phyloP scores from a whole-genome alignment of 2,113 vertebrate genomes.

The Rutilus rutilus region DNA sequence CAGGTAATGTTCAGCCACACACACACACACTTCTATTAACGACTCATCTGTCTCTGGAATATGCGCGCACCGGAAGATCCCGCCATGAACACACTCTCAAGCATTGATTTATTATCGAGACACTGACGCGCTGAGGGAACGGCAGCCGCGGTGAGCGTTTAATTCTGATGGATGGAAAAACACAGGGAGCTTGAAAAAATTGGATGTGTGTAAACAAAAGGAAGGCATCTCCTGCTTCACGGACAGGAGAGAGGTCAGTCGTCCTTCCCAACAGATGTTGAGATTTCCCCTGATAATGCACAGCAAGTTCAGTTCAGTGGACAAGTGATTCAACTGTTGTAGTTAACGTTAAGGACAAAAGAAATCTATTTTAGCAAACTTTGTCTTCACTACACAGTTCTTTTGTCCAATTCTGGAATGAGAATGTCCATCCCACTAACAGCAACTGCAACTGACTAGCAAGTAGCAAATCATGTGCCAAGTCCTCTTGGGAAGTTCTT shows the following conservation, averaged over 20 bases:
- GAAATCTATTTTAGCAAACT: not conserved
- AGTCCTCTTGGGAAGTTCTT: not conserved
- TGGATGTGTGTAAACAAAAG: not conserved
- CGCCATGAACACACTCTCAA: constrained; percentile 16
- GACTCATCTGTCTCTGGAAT: constrained; percentile 31
- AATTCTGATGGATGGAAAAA: constrained; percentile 16
- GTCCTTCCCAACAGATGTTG: constrained; percentile 1
- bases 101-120: constrained; percentile 23
- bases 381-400: not conserved
- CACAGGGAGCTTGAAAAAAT: constrained; percentile 18
- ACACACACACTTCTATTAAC: constrained; percentile 1
- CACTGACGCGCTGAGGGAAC: not conserved
- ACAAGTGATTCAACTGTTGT: not conserved
- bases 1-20: constrained; percentile 54
- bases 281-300: not conserved
- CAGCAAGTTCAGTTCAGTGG: not conserved
- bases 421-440: not conserved
- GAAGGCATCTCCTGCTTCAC: constrained; percentile 6
- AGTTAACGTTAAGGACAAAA: not conserved
- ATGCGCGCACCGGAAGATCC: constrained; percentile 39
- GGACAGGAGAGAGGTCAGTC: constrained; percentile 4
- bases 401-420: not conserved
- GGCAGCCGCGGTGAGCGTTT: not conserved
- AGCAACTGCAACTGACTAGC: not conserved
- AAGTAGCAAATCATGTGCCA: not conserved